phyloP scores from a whole-genome alignment of 2,888 invertebrate genomes.

The Atethmia centrago region DNA sequence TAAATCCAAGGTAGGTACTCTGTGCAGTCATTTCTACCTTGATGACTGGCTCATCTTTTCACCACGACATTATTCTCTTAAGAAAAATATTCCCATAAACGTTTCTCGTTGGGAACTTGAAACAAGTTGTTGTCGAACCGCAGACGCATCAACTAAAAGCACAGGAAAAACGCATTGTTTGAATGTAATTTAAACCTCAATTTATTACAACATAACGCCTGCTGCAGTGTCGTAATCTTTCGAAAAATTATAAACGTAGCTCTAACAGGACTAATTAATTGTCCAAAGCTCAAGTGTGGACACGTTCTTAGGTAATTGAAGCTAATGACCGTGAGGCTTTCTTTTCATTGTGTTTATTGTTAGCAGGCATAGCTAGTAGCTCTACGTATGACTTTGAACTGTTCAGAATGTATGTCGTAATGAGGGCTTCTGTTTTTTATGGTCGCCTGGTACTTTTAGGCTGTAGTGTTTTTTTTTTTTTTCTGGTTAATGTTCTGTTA shows the following conservation, averaged over 20 bases:
- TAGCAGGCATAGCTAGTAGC: slow-evolving; percentile 15
- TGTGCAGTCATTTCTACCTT: not conserved
- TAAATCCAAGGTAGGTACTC: too few relatives aligned
- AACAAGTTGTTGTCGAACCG: not conserved
- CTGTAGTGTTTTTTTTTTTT: slow-evolving; percentile 20
- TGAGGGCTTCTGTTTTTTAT: slow-evolving; percentile 41
- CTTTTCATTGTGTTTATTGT: slow-evolving; percentile 62
- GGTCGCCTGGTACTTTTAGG: slow-evolving; percentile 32
- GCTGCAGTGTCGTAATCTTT: not conserved
- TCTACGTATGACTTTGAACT: slow-evolving; percentile 27
- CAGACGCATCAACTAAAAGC: not conserved
- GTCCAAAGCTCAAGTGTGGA: slow-evolving; percentile 48
- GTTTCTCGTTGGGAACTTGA: not conserved
- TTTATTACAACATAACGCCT: not conserved
- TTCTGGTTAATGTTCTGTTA: not conserved
- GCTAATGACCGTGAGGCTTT: slow-evolving; percentile 61
- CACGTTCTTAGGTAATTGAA: slow-evolving; percentile 59
- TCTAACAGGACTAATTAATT: slow-evolving; percentile 36
- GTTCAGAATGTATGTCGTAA: slow-evolving; percentile 24
- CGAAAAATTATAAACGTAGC: slow-evolving; percentile 13
- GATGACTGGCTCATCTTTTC: not conserved
- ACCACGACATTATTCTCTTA: not conserved
- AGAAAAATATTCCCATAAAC: not conserved
- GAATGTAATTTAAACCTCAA: not conserved
- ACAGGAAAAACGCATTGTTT: not conserved